These are phyloP conservation scores for Ochropleura plecta DNA, from an alignment of 2,888 invertebrate genomes.

Conservation along the genomic window DNA sequence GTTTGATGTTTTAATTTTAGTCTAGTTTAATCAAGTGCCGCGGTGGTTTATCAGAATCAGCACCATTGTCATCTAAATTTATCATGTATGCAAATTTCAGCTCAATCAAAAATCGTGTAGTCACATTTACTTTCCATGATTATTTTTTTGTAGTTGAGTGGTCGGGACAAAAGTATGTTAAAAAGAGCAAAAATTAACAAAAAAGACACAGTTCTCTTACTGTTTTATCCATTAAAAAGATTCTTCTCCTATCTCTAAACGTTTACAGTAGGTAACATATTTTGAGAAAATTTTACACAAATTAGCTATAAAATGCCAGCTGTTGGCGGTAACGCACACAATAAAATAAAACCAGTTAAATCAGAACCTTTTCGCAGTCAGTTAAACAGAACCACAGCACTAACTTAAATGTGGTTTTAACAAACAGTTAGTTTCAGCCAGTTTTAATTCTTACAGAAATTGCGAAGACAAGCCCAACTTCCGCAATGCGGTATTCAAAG, in stretches of 20 bases:
- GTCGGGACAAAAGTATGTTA: too few relatives aligned
- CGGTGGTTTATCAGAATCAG: too few relatives aligned
- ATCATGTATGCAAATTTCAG: too few relatives aligned
- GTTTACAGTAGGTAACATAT: neutral
- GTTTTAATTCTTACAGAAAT: constrained; percentile 71
- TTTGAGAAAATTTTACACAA: neutral
- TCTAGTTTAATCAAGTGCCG: too few relatives aligned
- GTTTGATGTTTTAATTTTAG: too few relatives aligned
- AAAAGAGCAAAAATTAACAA: too few relatives aligned
- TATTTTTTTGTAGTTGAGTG: too few relatives aligned
- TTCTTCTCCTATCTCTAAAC: neutral
- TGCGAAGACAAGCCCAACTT: constrained; percentile 65
- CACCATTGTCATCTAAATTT: too few relatives aligned
- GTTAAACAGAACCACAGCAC: constrained; percentile 22
- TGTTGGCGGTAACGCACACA: neutral
- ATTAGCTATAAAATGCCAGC: neutral
- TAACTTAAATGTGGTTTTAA: constrained; percentile 43
- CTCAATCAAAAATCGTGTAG: too few relatives aligned
- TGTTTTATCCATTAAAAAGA: neutral
- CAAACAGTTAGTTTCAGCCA: constrained; percentile 16
- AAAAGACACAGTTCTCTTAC: neutral
- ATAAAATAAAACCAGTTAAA: neutral
- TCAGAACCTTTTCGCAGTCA: neutral
- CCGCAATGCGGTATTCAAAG: constrained; percentile 71
- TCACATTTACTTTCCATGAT: too few relatives aligned